Conservation (phyloP, 2,888 invertebrate species). For the Agrotis puta region DNA sequence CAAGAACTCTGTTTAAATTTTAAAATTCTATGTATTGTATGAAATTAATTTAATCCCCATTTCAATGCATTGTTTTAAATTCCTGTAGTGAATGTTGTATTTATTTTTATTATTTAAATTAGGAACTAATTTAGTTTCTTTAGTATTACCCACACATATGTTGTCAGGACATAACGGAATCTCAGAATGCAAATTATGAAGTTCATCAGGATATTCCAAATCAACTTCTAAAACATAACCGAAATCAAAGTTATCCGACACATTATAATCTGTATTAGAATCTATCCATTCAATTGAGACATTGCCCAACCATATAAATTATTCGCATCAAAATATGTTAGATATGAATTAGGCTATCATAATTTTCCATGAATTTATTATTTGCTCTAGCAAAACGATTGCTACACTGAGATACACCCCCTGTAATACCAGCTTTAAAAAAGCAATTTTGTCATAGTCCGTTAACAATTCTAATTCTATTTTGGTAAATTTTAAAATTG, state of each 20-base stretch:
- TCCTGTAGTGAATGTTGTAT: conserved; percentile 12
- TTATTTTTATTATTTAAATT: conserved; percentile 25
- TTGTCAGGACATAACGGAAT: conserved; percentile 18
- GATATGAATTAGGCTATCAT: too few species aligned
- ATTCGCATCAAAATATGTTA: conserved; percentile 3
- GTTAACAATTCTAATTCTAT: conserved; percentile 4
- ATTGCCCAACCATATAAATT: conserved; percentile 10
- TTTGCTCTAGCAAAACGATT: conserved; percentile 20
- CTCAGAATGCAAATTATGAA: conserved; percentile 3
- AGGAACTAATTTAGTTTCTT: conserved; percentile 20
- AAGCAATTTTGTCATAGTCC: conserved; percentile 2
- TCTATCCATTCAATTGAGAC: background rate
- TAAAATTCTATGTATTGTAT: conserved; percentile 16
- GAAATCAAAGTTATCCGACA: background rate
- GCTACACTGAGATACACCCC: conserved; percentile 38
- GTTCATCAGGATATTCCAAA: conserved; percentile 2
- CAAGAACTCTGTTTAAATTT: conserved; percentile 19
- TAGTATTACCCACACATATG: conserved; percentile 16
- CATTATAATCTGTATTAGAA: background rate
- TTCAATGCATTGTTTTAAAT: conserved; percentile 7
- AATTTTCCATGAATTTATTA: conserved; percentile 13
- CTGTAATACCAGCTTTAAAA: conserved; percentile 37
- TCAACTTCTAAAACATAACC: conserved; percentile 3
- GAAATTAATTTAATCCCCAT: conserved; percentile 5
- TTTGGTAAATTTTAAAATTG: conserved; percentile 26